These are phyloP conservation scores for Adelges cooleyi DNA, from an alignment of 1,140 invertebrate genomes.

Conservation along the genomic window DNA sequence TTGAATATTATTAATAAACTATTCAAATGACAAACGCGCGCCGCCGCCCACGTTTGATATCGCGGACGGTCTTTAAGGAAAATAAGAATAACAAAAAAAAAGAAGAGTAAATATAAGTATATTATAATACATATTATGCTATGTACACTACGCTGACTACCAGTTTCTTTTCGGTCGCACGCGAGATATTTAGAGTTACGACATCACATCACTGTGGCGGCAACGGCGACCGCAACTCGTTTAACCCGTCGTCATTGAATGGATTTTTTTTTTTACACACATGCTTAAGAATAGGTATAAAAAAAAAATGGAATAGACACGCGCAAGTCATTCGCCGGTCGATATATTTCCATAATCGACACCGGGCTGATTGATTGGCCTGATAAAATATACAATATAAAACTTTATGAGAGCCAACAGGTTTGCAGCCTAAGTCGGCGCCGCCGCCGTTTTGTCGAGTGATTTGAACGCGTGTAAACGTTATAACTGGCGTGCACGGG, in stretches of 20 bases:
- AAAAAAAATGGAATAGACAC: not conserved
- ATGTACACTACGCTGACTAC: not conserved
- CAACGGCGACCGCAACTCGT: not conserved
- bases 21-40: conserved; percentile 21
- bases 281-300: not conserved
- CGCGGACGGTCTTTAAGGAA: not conserved
- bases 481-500: not conserved
- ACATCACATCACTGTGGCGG: not conserved
- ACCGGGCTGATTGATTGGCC: conserved; percentile 8
- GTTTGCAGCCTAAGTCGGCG: not conserved
- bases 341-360: conserved; percentile 14
- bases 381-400: too few relatives aligned
- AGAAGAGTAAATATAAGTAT: not conserved
- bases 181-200: conserved; percentile 10
- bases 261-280: not conserved
- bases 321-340: not conserved
- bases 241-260: conserved; percentile 1
- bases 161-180: not conserved
- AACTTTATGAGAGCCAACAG: conserved; percentile 5
- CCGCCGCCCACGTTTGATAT: conserved; percentile 13
- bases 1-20: conserved; percentile 27
- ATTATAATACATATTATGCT: not conserved
- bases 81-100: too few relatives aligned
- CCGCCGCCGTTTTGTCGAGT: not conserved
- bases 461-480: conserved; percentile 17